A percentile compares a stretch with the other conserved stretches of the same genome.
Conservation (phyloP, 2,797 vertebrate genomes). For the Urophycis tenuis region DNA sequence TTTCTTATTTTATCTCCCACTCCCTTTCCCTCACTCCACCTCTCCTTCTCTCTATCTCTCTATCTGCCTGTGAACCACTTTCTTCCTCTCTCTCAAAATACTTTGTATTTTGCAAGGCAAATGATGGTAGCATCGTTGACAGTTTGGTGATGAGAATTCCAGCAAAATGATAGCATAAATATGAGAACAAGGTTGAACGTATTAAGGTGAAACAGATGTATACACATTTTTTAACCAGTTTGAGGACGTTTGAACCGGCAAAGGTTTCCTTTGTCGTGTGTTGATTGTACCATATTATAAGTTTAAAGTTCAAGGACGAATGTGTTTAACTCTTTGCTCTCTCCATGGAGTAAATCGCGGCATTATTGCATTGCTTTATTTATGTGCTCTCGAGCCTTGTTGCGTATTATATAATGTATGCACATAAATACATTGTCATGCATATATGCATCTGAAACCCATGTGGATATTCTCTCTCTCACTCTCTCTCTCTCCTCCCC, state of each 20-base stretch:
- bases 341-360: background rate
- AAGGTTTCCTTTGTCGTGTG: background rate
- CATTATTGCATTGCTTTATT: background rate
- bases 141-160: too few relatives aligned
- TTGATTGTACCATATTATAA: background rate
- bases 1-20: background rate
- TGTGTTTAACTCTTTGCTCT: background rate
- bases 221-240: too few relatives aligned
- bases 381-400: background rate
- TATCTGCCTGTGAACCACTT: background rate
- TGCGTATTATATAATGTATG: background rate
- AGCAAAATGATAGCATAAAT: background rate
- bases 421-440: background rate
- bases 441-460: background rate
- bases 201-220: too few relatives aligned
- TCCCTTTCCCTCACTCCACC: background rate
- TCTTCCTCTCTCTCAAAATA: background rate
- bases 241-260: background rate
- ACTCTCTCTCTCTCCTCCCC: background rate
- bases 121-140: background rate
- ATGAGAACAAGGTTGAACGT: background rate
- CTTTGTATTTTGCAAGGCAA: background rate
- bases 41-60: conserved; percentile 4
- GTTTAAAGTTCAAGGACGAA: background rate
- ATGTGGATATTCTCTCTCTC: background rate